Evolutionary conservation across 1,140 invertebrate genomes (phyloP).

Genomic region (Drosophila trapezifrons): DNA sequence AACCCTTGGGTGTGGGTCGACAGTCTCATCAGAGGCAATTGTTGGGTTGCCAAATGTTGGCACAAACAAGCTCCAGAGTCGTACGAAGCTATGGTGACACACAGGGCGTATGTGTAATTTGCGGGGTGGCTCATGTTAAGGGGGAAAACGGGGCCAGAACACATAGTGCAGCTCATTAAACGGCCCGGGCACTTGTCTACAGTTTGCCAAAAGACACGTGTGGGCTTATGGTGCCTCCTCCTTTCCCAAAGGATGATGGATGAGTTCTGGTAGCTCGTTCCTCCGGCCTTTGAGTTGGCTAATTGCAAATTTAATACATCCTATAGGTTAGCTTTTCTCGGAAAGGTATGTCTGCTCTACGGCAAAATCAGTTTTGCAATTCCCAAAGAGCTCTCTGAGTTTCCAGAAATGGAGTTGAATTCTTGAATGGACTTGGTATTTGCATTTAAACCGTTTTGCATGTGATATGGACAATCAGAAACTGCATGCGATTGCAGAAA

Average conservation of each 20-base stretch:
- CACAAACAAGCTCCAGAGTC: conserved; percentile 14
- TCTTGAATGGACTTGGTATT: conserved; percentile 20
- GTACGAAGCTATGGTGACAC: conserved; percentile 22
- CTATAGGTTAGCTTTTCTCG: neutral
- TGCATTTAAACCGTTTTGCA: conserved; percentile 22
- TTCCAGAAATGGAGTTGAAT: conserved; percentile 23
- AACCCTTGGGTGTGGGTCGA: conserved; percentile 63
- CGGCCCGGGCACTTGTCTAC: conserved; percentile 30
- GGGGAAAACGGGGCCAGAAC: conserved; percentile 9
- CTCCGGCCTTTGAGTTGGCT: conserved; percentile 4
- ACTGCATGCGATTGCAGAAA: conserved; percentile 30
- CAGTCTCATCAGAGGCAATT: conserved; percentile 31
- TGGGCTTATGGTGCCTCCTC: neutral
- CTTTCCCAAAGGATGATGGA: neutral
- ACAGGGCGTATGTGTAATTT: conserved; percentile 59
- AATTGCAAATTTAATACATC: conserved; percentile 1
- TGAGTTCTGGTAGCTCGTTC: neutral
- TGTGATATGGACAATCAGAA: conserved; percentile 11
- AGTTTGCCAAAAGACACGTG: conserved; percentile 4
- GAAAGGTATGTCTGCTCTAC: neutral
- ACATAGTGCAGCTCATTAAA: conserved; percentile 28
- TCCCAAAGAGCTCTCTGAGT: neutral
- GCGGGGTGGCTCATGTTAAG: conserved; percentile 4
- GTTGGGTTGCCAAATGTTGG: conserved; percentile 44
- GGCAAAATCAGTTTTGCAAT: neutral